Evolutionary conservation across 2,113 vertebrate species (phyloP), one percentile per base, ranked within the genome.

Genomic region (Lagopus leucura): DNA sequence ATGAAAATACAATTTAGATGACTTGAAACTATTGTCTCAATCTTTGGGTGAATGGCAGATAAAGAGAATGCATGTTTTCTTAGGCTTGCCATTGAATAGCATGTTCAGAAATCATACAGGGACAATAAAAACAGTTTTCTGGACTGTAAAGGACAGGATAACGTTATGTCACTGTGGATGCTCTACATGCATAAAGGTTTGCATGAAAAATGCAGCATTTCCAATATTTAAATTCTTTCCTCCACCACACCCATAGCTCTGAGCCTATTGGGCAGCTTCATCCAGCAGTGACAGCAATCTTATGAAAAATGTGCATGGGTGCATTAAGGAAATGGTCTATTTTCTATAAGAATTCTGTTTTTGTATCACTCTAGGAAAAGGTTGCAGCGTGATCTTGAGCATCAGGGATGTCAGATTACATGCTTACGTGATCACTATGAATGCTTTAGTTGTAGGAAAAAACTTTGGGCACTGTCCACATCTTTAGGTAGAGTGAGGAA

Each of bases 11-110:
- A 45, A 36, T 89, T 80, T 48, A 54, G 4, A 30, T 79, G 58
- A 47, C 11, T 84, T 45, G n/a, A 21, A 65, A 85, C 90, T 80
- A 34, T 67, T 80, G 14, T 55, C 52, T 88, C 13, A 52, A 3
- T 43, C 27, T 84, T 58, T 58, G 22, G 4, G 18, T 0, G 0
- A 84, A 75, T 38, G 11, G 21, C 25, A 57, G 1, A 8, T 57
- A 6, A 30, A 7, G 3, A 64, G 16, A 90, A 71, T 11, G 32
- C 4, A 28, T 34, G 22, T 77, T 94, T 88, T 78, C 34, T 88
- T 30, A 5, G 24, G 24, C 72, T 65, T 87, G 3, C 10, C 57
- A 13, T 81, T 74, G 67, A 22, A 50, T 82, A 81, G 38, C n/a
- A 80, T 66, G 34, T 20, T 27, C 45, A 42, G 28, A 87, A 67